Conservation (phyloP, 2,113 vertebrate species). For the Megalops atlanticus region DNA sequence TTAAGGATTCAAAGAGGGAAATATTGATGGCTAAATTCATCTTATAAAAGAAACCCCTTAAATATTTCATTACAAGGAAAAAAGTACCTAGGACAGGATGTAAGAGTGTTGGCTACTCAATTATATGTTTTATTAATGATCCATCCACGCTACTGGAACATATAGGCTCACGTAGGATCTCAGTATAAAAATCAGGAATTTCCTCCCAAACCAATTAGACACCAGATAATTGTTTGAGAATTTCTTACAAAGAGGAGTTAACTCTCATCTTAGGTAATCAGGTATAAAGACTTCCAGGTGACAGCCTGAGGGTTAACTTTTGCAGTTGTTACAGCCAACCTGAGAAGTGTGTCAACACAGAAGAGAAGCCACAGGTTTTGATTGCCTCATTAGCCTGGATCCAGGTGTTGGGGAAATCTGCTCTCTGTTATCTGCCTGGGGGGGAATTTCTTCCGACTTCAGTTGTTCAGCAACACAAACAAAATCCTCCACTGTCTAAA, state of each 20-base stretch:
- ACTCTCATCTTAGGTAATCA: constrained; percentile 83
- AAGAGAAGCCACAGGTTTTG: constrained; percentile 10
- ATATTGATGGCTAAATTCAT: constrained; percentile 8
- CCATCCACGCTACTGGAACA: background rate
- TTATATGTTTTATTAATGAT: background rate
- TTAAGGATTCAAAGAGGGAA: constrained; percentile 36
- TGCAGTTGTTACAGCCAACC: constrained; percentile 38
- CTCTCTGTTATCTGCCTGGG: background rate
- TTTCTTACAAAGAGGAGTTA: constrained; percentile 76
- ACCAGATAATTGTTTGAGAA: constrained; percentile 61
- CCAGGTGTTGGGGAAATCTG: background rate
- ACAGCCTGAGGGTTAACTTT: constrained; percentile 72
- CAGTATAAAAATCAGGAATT: constrained; percentile 63
- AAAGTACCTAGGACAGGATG: background rate
- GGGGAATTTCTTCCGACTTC: no score
- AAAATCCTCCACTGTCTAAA: no score
- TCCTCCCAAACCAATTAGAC: constrained; percentile 75
- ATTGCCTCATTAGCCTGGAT: background rate
- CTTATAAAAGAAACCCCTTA: constrained; percentile 18
- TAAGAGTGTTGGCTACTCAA: background rate
- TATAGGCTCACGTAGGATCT: background rate
- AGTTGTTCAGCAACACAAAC: no score
- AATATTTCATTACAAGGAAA: constrained; percentile 31
- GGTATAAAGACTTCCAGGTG: constrained; percentile 77
- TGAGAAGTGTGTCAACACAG: constrained; percentile 31